These are phyloP conservation scores for Mycalesis mineus DNA, from an alignment of 2,888 invertebrate genomes.

Conservation along the genomic window DNA sequence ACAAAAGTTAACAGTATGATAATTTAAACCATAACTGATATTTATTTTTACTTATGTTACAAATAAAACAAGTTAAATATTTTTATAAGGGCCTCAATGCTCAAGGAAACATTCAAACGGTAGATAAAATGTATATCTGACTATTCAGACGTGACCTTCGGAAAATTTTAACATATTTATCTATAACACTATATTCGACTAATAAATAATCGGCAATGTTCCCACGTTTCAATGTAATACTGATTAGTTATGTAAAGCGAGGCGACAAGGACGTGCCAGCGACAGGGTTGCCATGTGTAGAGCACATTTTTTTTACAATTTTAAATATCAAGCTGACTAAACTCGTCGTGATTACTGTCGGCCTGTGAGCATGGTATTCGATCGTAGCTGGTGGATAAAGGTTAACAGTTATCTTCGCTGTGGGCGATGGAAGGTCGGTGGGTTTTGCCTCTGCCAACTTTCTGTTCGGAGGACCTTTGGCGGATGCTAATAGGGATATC, in stretches of 20 bases:
- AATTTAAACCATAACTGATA: no score
- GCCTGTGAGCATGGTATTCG: no score
- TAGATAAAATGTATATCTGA: not conserved
- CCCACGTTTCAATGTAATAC: conserved; percentile 16
- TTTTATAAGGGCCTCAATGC: not conserved
- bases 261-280: conserved; percentile 15
- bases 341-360: no score
- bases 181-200: conserved; percentile 6
- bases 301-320: no score
- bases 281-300: not conserved
- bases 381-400: no score
- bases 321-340: no score
- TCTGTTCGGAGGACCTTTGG: no score
- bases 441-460: no score
- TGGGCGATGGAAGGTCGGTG: no score
- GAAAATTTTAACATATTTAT: conserved; percentile 2
- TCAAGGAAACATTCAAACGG: not conserved
- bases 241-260: conserved; percentile 12
- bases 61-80: not conserved
- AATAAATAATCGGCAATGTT: conserved; percentile 15
- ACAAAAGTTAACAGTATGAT: no score
- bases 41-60: not conserved
- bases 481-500: no score
- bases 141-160: conserved; percentile 2
- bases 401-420: no score